Percentiles rank a stretch among this genome's conserved stretches.
phyloP scores from a whole-genome alignment of 1,140 invertebrate genomes.

The Notospermus geniculatus region DNA sequence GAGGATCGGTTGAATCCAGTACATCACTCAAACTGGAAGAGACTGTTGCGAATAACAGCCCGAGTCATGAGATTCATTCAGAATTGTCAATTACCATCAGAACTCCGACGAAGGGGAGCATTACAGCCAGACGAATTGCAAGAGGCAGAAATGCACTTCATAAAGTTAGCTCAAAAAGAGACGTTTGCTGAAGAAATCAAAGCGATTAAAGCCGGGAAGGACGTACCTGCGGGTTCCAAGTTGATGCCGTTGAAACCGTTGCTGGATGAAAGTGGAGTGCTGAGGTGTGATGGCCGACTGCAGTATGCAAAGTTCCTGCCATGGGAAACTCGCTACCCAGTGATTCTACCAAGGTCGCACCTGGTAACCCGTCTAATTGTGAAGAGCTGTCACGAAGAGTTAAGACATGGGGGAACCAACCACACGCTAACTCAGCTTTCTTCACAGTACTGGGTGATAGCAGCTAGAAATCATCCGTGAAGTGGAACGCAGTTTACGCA shows the following conservation, averaged over 20 bases:
- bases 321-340: slow-evolving; percentile 12
- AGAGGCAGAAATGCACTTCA: no score
- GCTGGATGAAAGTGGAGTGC: slow-evolving; percentile 13
- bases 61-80: no score
- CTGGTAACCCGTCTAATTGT: slow-evolving; percentile 20
- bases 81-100: no score
- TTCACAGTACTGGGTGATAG: neutral
- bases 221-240: no score
- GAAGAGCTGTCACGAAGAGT: slow-evolving; percentile 17
- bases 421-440: neutral
- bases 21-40: no score
- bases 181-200: no score
- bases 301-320: slow-evolving; percentile 11
- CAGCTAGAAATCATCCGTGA: slow-evolving; percentile 4
- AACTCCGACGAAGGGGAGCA: no score
- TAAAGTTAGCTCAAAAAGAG: no score
- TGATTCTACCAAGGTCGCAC: slow-evolving; percentile 19
- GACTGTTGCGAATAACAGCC: no score
- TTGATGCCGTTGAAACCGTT: neutral
- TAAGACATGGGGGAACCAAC: neutral
- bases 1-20: no score
- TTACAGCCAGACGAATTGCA: no score
- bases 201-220: no score
- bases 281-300: slow-evolving; percentile 16
- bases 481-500: neutral